Evolutionary conservation across 2,797 vertebrate species (phyloP).

Genomic region (Rhinichthys osculus): DNA sequence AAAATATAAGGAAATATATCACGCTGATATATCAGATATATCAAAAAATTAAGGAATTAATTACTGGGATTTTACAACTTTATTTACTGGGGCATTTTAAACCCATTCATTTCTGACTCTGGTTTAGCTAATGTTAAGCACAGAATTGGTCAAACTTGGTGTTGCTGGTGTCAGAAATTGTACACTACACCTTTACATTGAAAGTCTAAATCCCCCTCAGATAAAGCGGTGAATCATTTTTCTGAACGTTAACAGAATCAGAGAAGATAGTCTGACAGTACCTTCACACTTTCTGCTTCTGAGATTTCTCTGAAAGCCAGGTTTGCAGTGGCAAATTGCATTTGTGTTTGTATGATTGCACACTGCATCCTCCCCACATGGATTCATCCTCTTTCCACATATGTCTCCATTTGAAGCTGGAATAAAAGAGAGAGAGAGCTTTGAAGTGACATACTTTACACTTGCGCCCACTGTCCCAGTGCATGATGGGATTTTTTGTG

Average conservation of each 20-base stretch:
- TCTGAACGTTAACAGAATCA: constrained; percentile 1
- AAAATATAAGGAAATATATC: background rate
- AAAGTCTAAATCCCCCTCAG: background rate
- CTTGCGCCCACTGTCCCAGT: constrained; percentile 25
- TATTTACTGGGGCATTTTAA: background rate
- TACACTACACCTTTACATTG: constrained; percentile 12
- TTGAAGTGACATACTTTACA: constrained; percentile 49
- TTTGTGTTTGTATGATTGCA: constrained; percentile 93
- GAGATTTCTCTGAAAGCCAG: constrained; percentile 92
- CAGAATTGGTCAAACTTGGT: background rate
- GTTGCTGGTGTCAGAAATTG: background rate
- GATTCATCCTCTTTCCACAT: constrained; percentile 92
- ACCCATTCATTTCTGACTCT: background rate
- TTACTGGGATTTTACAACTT: background rate
- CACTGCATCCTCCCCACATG: constrained; percentile 93
- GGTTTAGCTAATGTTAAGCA: background rate
- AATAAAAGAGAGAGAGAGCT: constrained; percentile 56
- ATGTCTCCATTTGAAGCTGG: constrained; percentile 86
- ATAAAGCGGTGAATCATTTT: constrained; percentile 44
- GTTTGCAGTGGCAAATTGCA: constrained; percentile 91
- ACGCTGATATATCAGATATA: background rate
- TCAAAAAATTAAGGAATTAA: background rate
- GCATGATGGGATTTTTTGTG: constrained; percentile 20
- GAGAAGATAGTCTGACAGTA: constrained; percentile 66
- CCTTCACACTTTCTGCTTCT: constrained; percentile 93